Base-by-base conservation (phyloP, 1,140 invertebrate species). In the Aphelenchoides avenae region DNA sequence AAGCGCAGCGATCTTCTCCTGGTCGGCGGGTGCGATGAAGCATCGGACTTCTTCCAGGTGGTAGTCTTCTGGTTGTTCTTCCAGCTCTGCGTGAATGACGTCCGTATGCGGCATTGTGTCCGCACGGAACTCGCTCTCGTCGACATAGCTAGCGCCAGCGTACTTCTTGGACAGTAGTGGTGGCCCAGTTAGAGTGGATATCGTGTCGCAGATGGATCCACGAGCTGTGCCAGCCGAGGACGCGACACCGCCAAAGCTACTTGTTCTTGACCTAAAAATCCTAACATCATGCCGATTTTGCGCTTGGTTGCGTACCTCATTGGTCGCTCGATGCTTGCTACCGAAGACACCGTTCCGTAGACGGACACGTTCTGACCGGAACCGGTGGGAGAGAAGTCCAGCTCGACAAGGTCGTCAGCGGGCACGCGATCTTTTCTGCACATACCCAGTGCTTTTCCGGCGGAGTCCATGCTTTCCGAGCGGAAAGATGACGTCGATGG, bases 41-140 rank as follows among this genome's bases (percentile, higher is more conserved):
- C 56, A 58, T 46, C 57, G 56, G 26, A 58, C 56, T 44, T 58
- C 56, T 42, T 59, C 29, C 26, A 58, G 37, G 13, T 36, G 56
- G 24, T 42, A 56, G 15, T 29, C 52, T 42, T 40, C 43, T 29
- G 26, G 26, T 5, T 27, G 26, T 3, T 9, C 30, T 42, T 0
- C 26, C 3, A 22, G 39, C 6, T 40, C 26, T 26, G 9, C 24
- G 6, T 20, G 20, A 30, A 15, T 22, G 20, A 52, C 18, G 27
- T 1, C 11, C 1, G 13, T 43, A 26, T 9, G 31, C 27, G 3
- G 41, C 41, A 30, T 3, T 43, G 41, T 30, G 27, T 3, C n/a
- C 46, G 20, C 46, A n/a, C n/a, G n/a, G n/a, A n/a, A n/a, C n/a
- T n/a, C n/a, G n/a, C n/a, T n/a, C n/a, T n/a, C n/a, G n/a, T n/a